These are phyloP conservation scores for Synanthedon andrenaeformis DNA, from an alignment of 2,888 invertebrate genomes.

Conservation along the genomic window DNA sequence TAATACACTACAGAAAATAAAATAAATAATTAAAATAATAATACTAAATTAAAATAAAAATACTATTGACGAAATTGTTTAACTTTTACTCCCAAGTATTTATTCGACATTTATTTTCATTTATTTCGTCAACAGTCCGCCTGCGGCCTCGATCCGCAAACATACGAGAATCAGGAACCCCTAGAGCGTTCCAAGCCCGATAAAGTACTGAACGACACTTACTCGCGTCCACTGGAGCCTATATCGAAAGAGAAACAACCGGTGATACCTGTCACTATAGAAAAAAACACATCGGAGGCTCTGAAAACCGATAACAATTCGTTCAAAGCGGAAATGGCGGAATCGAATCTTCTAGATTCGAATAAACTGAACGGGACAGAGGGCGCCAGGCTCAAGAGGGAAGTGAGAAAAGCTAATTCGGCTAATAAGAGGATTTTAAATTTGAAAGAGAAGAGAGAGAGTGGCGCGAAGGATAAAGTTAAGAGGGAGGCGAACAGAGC, in stretches of 20 bases:
- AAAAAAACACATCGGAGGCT: constrained; percentile 36
- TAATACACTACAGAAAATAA: too few species aligned
- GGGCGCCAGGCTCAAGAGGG: constrained; percentile 8
- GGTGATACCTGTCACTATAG: constrained; percentile 33
- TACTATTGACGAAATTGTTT: too few species aligned
- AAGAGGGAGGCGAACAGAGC: constrained; percentile 37
- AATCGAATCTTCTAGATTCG: constrained; percentile 37
- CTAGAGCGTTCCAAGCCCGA: constrained; percentile 41
- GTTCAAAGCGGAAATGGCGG: constrained; percentile 36
- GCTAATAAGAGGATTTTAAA: constrained; percentile 8
- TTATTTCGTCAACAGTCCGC: constrained; percentile 27
- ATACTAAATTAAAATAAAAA: too few species aligned
- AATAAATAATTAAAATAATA: too few species aligned
- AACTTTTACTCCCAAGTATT: too few species aligned
- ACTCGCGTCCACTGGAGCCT: constrained; percentile 29
- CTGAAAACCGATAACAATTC: constrained; percentile 38
- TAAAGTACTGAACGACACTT: constrained; percentile 51
- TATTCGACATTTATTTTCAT: too few species aligned
- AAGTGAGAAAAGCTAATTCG: background rate
- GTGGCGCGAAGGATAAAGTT: constrained; percentile 9
- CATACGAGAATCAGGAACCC: constrained; percentile 52
- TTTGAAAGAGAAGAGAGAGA: constrained; percentile 19
- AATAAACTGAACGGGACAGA: constrained; percentile 39
- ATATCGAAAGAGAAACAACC: constrained; percentile 33
- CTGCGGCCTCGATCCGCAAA: constrained; percentile 52